Percentiles rank a stretch among this genome's conserved stretches.
phyloP scores from a whole-genome alignment of 2,113 vertebrate genomes.

The Lynx canadensis region DNA sequence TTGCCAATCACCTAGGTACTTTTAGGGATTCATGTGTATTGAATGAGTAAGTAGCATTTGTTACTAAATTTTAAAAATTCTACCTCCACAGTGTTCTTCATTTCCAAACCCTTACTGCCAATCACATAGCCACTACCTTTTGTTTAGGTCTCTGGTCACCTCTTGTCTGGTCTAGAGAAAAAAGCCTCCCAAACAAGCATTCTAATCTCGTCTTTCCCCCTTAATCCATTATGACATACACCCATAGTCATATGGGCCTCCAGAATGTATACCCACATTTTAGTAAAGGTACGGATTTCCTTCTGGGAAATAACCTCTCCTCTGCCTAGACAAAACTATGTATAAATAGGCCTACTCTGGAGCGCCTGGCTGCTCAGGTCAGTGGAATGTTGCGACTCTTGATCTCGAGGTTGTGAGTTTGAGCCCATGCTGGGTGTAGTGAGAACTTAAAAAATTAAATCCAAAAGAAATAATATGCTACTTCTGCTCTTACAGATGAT shows the following conservation, averaged over 20 bases:
- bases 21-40: background rate
- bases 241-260: background rate
- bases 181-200: background rate
- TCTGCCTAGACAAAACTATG: background rate
- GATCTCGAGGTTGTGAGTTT: too few relatives aligned
- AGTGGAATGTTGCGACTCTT: too few relatives aligned
- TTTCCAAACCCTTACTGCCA: background rate
- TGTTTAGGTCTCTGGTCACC: background rate
- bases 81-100: background rate
- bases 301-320: background rate
- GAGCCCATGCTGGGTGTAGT: too few relatives aligned
- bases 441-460: too few relatives aligned
- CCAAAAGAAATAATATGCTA: background rate
- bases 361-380: too few relatives aligned
- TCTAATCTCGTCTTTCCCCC: background rate
- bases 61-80: constrained; percentile 24
- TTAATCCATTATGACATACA: background rate
- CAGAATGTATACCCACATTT: background rate
- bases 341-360: background rate
- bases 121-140: background rate
- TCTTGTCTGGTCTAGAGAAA: background rate
- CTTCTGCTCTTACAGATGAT: background rate
- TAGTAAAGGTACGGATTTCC: background rate
- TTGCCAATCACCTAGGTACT: background rate
- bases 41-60: background rate